A percentile compares a stretch with the other conserved stretches of the same genome.
Evolutionary conservation across 2,797 vertebrate species (phyloP).

Genomic region (Rhinogobio ventralis): DNA sequence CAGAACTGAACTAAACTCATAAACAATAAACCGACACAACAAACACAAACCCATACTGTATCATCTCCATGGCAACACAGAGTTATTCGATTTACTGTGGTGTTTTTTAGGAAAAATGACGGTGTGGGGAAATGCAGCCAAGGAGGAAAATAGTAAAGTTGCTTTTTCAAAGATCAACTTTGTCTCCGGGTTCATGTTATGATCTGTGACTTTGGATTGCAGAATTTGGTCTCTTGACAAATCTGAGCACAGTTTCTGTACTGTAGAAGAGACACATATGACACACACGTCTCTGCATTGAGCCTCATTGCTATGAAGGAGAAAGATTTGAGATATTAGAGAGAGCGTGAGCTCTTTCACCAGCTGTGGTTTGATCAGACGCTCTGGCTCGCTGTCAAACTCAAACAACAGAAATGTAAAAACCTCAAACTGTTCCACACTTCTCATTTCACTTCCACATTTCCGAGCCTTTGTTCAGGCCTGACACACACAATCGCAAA

Average conservation of each 20-base stretch:
- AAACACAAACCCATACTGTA: conserved; percentile 2
- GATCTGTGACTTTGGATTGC: background rate
- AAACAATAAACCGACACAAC: conserved; percentile 27
- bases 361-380: conserved; percentile 34
- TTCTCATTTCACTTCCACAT: conserved; percentile 64
- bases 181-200: background rate
- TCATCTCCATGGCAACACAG: background rate
- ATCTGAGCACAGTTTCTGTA: background rate
- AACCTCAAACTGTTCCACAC: conserved; percentile 62
- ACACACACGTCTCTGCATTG: no score
- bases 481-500: conserved; percentile 52
- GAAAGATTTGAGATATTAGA: no score
- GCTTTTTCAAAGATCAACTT: background rate
- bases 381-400: conserved; percentile 9
- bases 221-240: background rate
- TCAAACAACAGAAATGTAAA: conserved; percentile 47
- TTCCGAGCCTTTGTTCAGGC: conserved; percentile 37
- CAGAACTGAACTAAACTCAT: background rate
- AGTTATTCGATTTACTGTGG: background rate
- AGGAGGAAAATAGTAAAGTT: background rate
- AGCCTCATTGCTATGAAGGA: no score
- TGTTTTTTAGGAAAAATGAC: background rate
- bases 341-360: no score
- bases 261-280: background rate
- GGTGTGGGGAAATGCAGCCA: background rate